These are phyloP conservation scores for Spialia ferax DNA, from an alignment of 2,888 invertebrate genomes.

Conservation along the genomic window DNA sequence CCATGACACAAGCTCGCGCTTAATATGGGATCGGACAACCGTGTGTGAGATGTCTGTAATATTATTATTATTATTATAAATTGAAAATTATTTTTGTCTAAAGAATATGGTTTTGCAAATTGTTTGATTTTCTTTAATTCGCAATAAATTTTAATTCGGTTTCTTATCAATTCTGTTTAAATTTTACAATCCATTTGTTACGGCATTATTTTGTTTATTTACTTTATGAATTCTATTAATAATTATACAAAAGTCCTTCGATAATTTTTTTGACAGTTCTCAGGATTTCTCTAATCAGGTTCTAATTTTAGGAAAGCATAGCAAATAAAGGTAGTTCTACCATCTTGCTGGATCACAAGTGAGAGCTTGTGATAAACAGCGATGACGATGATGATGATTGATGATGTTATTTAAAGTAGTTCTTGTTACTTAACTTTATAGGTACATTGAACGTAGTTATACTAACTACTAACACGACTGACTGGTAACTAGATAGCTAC, in stretches of 20 bases:
- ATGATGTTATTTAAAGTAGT: background rate
- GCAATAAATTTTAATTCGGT: too few species aligned
- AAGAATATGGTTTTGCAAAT: background rate
- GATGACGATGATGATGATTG: background rate
- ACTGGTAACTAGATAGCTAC: slow-evolving; percentile 12
- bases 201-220: background rate
- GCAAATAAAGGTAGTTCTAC: too few species aligned
- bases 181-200: background rate
- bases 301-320: too few species aligned
- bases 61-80: slow-evolving; percentile 19
- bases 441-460: background rate
- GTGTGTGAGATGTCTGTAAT: too few species aligned
- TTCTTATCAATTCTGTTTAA: background rate
- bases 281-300: too few species aligned
- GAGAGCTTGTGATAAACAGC: too few species aligned
- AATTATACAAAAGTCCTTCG: too few species aligned
- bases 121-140: background rate
- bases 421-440: background rate
- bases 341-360: too few species aligned
- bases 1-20: too few species aligned
- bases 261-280: too few species aligned
- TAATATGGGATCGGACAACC: too few species aligned
- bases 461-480: background rate
- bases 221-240: too few species aligned
- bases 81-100: slow-evolving; percentile 18